Evolutionary conservation across 2,888 invertebrate genomes (phyloP).

Genomic region (Caenorhabditis sp.): DNA sequence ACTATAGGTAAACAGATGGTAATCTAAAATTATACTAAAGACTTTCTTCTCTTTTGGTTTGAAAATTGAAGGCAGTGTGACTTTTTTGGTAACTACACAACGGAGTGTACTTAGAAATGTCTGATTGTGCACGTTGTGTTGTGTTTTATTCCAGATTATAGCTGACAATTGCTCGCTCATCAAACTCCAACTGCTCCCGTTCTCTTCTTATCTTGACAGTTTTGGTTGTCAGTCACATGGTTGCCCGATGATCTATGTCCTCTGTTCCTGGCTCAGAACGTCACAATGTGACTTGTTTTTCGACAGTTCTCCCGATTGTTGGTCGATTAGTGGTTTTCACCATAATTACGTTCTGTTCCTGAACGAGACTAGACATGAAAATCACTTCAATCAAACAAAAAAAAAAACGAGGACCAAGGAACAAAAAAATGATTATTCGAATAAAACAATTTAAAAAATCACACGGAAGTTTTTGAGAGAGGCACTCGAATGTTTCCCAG

Average conservation of each 20-base stretch:
- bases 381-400: slow-evolving; percentile 28
- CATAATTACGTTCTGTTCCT: slow-evolving; percentile 39
- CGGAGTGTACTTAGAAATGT: neutral
- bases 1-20: slow-evolving; percentile 35
- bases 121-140: neutral
- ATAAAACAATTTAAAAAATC: too few relatives aligned
- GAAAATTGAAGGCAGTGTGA: slow-evolving; percentile 13
- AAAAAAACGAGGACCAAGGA: slow-evolving; percentile 14
- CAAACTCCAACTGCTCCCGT: slow-evolving; percentile 28
- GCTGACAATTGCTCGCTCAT: slow-evolving; percentile 8
- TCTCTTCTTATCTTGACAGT: slow-evolving; percentile 12
- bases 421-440: slow-evolving; percentile 19
- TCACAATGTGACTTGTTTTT: slow-evolving; percentile 46
- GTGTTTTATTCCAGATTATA: slow-evolving; percentile 10
- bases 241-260: slow-evolving; percentile 6
- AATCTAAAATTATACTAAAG: slow-evolving; percentile 34
- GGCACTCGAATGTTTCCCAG: slow-evolving; percentile 74
- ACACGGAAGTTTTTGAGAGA: slow-evolving; percentile 35
- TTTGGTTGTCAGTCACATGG: slow-evolving; percentile 7
- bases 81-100: neutral
- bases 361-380: slow-evolving; percentile 26
- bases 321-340: slow-evolving; percentile 41
- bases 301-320: slow-evolving; percentile 15
- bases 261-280: slow-evolving; percentile 1
- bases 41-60: slow-evolving; percentile 23